A percentile compares a stretch with the other conserved stretches of the same genome.
Conservation (phyloP, 2,797 vertebrate genomes). For the Tokudaia muenninki region DNA sequence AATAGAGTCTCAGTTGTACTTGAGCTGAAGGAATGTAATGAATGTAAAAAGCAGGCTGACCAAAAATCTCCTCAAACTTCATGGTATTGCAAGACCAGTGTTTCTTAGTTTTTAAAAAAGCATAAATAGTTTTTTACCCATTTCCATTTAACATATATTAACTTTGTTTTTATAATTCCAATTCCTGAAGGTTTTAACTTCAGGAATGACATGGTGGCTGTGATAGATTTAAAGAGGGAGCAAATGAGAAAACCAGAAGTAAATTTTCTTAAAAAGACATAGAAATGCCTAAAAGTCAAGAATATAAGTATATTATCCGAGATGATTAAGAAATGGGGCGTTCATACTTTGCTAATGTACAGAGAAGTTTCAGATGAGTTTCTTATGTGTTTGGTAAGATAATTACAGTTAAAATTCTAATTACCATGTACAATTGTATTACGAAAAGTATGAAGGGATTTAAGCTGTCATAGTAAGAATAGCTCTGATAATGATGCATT, state of each 20-base stretch:
- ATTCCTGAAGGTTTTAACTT: slow-evolving; percentile 43
- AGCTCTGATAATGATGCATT: background rate
- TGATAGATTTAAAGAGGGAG: background rate
- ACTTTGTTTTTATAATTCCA: slow-evolving; percentile 58
- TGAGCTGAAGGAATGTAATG: slow-evolving; percentile 55
- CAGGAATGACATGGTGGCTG: background rate
- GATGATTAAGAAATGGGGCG: background rate
- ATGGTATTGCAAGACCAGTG: slow-evolving; percentile 29
- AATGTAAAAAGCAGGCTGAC: slow-evolving; percentile 51
- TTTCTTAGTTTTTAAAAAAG: background rate
- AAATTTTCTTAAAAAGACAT: background rate
- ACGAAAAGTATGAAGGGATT: background rate
- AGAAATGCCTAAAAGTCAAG: background rate
- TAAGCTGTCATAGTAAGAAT: background rate
- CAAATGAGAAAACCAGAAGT: slow-evolving; percentile 21
- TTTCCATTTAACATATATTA: slow-evolving; percentile 63
- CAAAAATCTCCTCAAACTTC: background rate
- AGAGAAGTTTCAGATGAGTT: background rate
- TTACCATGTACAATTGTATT: background rate
- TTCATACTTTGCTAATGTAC: background rate
- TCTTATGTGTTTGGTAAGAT: background rate
- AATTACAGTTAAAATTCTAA: background rate
- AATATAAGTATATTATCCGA: background rate
- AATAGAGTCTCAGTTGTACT: slow-evolving; percentile 58
- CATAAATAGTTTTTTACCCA: slow-evolving; percentile 39